Base-by-base conservation (phyloP, 2,797 vertebrate species). In the Esox masquinongy region DNA sequence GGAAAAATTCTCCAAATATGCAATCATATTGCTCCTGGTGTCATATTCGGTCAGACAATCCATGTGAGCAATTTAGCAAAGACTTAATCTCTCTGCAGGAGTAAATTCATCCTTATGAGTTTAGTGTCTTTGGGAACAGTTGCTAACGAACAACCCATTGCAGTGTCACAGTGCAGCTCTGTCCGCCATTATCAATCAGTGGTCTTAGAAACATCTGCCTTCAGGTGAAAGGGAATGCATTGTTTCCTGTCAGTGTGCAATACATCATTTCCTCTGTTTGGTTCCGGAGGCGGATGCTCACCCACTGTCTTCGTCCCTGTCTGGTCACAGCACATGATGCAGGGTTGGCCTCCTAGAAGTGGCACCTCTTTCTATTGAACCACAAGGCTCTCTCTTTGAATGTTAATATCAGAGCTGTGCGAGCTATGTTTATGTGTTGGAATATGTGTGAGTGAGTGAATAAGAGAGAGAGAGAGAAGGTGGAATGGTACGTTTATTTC, bases 231-330 rank as follows among this genome's bases (percentile, higher is more conserved):
- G 83, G 84, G 79, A 26, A 87, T 70, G 87, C 85, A 91, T 92
- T 92, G 85, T 92, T 90, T 86, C 82, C 82, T 81, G 86, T 74
- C 82, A 86, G 81, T 79, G 87, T 86, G 84, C 90, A 87, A 91
- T 91, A 87, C 90, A 93, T 92, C 90, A 91, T 84, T 83, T 89
- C 84, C 84, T 89, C 73, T 49, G 74, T 74, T 86, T 74, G 87
- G 84, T 84, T 87, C 79, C 88, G 89, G 85, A 85, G 81, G 84
- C 87, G 82, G 88, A 90, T 89, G 88, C 85, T 82, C 86, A 85
- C 83, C 83, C 86, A 89, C 91, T 91, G 88, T 92, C 88, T 88
- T 80, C 79, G 61, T 85, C 88, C 86, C 88, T 29, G 77, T 76
- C 81, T 74, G 81, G 79, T 85, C 86, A 86, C 85, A 86, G 82